phyloP scores from a whole-genome alignment of 2,797 vertebrate species.

The Siniperca obscura region DNA sequence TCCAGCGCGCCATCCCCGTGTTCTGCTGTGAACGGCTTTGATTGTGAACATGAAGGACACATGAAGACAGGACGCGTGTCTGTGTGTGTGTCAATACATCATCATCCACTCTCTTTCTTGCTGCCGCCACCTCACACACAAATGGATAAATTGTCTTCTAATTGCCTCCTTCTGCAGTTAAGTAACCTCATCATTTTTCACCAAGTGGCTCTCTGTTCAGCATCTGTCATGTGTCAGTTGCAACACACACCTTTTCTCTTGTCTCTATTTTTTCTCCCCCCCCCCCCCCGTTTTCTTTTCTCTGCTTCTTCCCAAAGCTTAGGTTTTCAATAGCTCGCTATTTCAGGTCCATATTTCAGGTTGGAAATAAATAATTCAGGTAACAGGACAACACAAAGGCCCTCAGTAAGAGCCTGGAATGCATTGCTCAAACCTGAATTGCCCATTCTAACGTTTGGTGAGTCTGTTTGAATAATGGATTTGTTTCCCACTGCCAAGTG shows the following conservation, averaged over 20 bases:
- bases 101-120: conserved; percentile 12
- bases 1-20: neutral
- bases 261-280: neutral
- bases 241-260: neutral
- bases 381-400: conserved; percentile 69
- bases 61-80: conserved; percentile 16
- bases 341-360: conserved; percentile 70
- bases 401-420: conserved; percentile 32
- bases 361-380: conserved; percentile 75
- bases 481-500: conserved; percentile 29
- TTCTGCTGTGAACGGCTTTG: conserved; percentile 62
- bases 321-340: conserved; percentile 49
- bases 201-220: conserved; percentile 41
- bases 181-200: conserved; percentile 57
- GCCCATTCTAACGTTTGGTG: conserved; percentile 25
- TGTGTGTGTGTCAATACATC: neutral
- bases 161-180: conserved; percentile 59
- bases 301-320: neutral
- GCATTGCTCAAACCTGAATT: conserved; percentile 52
- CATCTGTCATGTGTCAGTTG: conserved; percentile 35
- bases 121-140: conserved; percentile 28
- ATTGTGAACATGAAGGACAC: conserved; percentile 65
- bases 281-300: neutral
- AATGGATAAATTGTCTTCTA: conserved; percentile 64
- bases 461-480: conserved; percentile 66